phyloP scores from a whole-genome alignment of 23 tunicate species.

The Halocynthia aurantium region DNA sequence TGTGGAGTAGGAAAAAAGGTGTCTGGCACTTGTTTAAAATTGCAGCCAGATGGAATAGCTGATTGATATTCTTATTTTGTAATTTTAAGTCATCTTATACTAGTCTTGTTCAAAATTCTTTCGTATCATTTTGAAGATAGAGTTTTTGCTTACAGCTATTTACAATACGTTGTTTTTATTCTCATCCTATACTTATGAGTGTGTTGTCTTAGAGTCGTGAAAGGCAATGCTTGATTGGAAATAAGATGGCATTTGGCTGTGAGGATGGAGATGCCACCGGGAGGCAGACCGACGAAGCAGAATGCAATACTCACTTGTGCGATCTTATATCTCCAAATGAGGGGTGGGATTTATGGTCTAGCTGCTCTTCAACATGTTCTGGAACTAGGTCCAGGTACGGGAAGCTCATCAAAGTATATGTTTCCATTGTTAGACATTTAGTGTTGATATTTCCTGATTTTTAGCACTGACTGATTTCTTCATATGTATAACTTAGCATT shows the following conservation, averaged over 20 bases:
- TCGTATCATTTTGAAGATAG: too few relatives aligned
- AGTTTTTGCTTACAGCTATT: too few relatives aligned
- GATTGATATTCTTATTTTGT: neutral
- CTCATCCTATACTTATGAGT: too few relatives aligned
- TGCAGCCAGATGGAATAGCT: too few relatives aligned
- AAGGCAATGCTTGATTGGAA: neutral
- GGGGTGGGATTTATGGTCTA: neutral
- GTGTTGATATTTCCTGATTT: neutral
- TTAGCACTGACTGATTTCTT: too few relatives aligned
- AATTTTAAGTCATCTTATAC: neutral
- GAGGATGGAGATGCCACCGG: conserved; percentile 4
- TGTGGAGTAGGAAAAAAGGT: conserved; percentile 9
- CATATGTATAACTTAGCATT: too few relatives aligned
- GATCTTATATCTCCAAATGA: neutral
- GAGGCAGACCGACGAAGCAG: neutral
- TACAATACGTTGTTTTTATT: too few relatives aligned
- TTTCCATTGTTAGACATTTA: neutral
- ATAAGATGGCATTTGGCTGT: neutral
- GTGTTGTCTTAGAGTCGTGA: neutral
- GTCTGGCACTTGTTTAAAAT: too few relatives aligned
- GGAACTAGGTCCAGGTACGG: neutral
- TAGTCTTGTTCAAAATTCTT: too few relatives aligned
- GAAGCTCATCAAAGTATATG: neutral
- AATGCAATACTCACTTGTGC: neutral
- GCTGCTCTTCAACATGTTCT: conserved; percentile 2